Conservation (phyloP, 2,113 vertebrate genomes). For the Nothocercus nigrocapillus region DNA sequence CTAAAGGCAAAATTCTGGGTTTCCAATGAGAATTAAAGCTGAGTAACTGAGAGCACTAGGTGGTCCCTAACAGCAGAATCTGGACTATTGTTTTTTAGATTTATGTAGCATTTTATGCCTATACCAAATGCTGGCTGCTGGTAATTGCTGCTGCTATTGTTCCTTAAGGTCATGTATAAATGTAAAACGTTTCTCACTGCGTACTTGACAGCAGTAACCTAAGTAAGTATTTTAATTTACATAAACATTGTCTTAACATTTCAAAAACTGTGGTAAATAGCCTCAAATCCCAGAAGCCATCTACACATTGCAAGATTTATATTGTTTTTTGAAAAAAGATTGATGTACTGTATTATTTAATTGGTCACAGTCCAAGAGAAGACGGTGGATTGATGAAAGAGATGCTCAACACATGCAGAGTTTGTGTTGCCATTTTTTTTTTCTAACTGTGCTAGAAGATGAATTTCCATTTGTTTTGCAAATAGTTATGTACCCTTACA, state of each 20-base stretch:
- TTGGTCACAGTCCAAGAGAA: constrained; percentile 25
- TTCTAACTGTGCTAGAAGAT: constrained; percentile 3
- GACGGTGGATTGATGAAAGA: constrained; percentile 42
- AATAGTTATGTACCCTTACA: constrained; percentile 15
- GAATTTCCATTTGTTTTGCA: constrained; percentile 47
- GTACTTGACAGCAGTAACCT: constrained; percentile 59
- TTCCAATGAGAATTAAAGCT: constrained; percentile 16
- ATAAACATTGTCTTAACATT: constrained; percentile 61
- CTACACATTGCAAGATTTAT: constrained; percentile 31
- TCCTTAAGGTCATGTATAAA: constrained; percentile 50
- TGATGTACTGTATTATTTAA: constrained; percentile 20
- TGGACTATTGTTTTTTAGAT: constrained; percentile 33
- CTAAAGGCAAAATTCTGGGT: not conserved
- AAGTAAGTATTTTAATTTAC: constrained; percentile 70
- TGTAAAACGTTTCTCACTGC: constrained; percentile 43
- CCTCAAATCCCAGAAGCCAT: constrained; percentile 66
- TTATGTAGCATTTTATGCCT: not conserved
- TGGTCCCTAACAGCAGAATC: not conserved
- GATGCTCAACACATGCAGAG: constrained; percentile 3
- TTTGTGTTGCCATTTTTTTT: constrained; percentile 29
- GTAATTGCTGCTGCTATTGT: constrained; percentile 52
- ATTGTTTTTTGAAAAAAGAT: constrained; percentile 38
- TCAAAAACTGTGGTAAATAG: constrained; percentile 66
- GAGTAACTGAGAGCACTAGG: not conserved
- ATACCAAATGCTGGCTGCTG: constrained; percentile 14